A percentile compares a stretch with the other conserved stretches of the same genome.
These are phyloP conservation scores for Lamellibrachia columna DNA, from an alignment of 2,888 invertebrate genomes.

Conservation along the genomic window DNA sequence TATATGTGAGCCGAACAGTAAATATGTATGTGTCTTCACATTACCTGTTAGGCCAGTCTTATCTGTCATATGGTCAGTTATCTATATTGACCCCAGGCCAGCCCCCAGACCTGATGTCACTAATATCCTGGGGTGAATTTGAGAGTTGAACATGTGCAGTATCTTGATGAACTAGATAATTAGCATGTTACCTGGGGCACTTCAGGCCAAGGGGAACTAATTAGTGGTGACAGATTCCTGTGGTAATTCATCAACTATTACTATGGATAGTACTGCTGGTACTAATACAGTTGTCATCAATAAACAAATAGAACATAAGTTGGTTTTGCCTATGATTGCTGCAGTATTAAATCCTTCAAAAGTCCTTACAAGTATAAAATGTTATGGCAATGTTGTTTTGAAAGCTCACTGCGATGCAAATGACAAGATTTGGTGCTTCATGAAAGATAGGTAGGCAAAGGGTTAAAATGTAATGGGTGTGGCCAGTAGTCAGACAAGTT, in stretches of 20 bases:
- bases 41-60: neutral
- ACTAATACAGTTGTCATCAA: neutral
- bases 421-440: no score
- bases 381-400: neutral
- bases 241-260: neutral
- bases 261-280: neutral
- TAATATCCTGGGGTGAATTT: neutral
- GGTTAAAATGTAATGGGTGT: neutral
- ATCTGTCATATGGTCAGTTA: neutral
- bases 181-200: neutral
- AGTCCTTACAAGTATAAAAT: no score
- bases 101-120: neutral
- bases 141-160: neutral
- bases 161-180: conserved; percentile 11
- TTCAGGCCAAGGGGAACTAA: neutral
- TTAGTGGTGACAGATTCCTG: neutral
- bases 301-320: neutral
- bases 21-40: neutral
- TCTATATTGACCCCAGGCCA: neutral
- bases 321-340: neutral
- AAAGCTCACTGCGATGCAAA: neutral
- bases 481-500: neutral
- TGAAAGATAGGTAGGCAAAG: neutral
- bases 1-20: neutral
- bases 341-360: neutral